These are phyloP conservation scores for Steromphala cineraria DNA, from an alignment of 2,888 invertebrate genomes.

Conservation along the genomic window DNA sequence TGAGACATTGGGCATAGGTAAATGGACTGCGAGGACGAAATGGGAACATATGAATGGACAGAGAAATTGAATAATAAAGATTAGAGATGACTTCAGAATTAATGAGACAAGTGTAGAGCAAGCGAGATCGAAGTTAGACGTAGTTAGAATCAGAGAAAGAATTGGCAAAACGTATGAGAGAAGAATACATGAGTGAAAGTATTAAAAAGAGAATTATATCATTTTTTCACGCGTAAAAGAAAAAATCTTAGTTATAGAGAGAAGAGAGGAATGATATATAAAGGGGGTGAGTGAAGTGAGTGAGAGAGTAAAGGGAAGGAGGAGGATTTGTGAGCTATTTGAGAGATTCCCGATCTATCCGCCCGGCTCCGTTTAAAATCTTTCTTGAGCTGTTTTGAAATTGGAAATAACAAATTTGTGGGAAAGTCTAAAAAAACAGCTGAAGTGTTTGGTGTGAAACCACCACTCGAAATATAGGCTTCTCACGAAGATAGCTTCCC, in stretches of 20 bases:
- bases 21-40: not conserved
- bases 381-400: slow-evolving; percentile 2
- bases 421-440: not conserved
- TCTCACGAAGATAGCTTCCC: not conserved
- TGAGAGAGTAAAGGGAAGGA: not conserved
- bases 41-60: not conserved
- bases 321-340: not conserved
- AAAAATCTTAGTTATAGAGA: not conserved
- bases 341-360: not conserved
- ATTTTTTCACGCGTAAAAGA: not conserved
- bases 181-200: no score
- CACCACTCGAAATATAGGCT: not conserved
- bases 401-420: not conserved
- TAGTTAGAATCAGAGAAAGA: no score
- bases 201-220: no score
- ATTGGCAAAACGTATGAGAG: no score
- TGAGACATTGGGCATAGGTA: not conserved
- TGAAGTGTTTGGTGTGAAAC: not conserved
- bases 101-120: no score
- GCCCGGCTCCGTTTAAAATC: not conserved
- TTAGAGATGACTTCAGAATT: no score
- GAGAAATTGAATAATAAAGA: no score
- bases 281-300: not conserved
- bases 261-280: no score
- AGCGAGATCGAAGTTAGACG: no score